Conservation (phyloP, 2,888 invertebrate species). For the Morinoia aosen region DNA sequence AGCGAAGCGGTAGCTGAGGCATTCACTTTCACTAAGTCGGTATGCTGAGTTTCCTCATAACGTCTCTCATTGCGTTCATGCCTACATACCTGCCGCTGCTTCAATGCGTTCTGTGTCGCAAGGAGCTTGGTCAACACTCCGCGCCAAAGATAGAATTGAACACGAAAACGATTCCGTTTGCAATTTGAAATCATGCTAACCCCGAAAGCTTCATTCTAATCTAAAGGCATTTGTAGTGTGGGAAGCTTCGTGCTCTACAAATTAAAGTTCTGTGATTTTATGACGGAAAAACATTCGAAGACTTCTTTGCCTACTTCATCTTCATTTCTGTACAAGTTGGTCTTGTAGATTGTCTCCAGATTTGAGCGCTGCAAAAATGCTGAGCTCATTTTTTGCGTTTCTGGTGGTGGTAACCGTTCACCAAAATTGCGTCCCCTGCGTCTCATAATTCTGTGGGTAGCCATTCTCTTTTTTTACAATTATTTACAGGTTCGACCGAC, state of each 20-base stretch:
- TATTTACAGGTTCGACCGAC: not conserved
- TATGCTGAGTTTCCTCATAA: constrained; percentile 15
- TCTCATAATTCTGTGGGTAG: not conserved
- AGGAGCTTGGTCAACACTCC: not conserved
- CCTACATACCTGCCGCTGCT: not conserved
- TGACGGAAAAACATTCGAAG: not conserved
- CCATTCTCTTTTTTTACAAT: not conserved
- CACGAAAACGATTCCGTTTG: not conserved
- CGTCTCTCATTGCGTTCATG: not conserved
- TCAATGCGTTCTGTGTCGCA: not conserved
- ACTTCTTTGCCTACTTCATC: not conserved
- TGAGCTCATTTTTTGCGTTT: not conserved
- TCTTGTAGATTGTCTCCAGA: not conserved
- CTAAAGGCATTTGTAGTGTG: not conserved
- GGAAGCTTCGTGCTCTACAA: not conserved
- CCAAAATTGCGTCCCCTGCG: not conserved
- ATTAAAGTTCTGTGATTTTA: not conserved
- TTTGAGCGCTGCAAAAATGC: not conserved
- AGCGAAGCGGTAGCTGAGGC: not conserved
- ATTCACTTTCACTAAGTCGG: constrained; percentile 2
- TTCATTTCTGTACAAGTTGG: not conserved
- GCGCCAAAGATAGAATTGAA: not conserved
- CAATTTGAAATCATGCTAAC: not conserved
- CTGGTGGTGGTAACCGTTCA: not conserved
- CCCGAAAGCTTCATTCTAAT: not conserved